Conservation (phyloP, 2,797 vertebrate species). For the Enteromius fasciolatus region DNA sequence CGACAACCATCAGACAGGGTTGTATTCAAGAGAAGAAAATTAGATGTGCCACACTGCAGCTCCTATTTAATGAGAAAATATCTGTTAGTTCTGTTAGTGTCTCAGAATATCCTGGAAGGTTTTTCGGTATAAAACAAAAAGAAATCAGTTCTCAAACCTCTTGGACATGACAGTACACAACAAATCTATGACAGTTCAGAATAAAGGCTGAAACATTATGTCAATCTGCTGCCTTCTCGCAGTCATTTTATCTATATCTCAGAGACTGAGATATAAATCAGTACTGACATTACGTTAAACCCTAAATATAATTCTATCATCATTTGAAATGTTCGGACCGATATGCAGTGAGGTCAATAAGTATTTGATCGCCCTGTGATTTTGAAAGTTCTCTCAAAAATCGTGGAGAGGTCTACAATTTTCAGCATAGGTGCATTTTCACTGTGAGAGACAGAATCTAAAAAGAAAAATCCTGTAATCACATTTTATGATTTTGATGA, state of each 20-base stretch:
- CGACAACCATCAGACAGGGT: constrained; percentile 13
- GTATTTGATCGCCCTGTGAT: too few relatives aligned
- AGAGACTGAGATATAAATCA: constrained; percentile 60
- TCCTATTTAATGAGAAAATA: constrained; percentile 36
- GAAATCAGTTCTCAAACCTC: constrained; percentile 11
- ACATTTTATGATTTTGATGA: too few relatives aligned
- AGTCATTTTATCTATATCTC: constrained; percentile 41
- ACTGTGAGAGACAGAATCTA: too few relatives aligned
- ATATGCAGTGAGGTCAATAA: background rate
- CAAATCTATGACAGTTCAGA: constrained; percentile 51
- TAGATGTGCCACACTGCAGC: constrained; percentile 3
- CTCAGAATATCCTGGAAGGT: constrained; percentile 35
- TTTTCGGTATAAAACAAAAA: constrained; percentile 30
- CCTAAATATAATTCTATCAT: constrained; percentile 15
- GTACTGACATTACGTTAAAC: background rate
- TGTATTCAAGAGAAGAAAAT: constrained; percentile 13
- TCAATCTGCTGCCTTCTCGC: constrained; percentile 28
- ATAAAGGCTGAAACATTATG: constrained; percentile 53
- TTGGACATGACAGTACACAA: constrained; percentile 54
- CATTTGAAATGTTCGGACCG: constrained; percentile 8
- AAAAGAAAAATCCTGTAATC: too few relatives aligned
- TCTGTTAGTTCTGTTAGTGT: constrained; percentile 18
- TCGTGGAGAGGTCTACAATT: too few relatives aligned
- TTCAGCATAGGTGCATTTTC: too few relatives aligned
- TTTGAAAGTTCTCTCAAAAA: too few relatives aligned